Base-by-base conservation (phyloP, 2,113 vertebrate species). In the Ophiodon elongatus region DNA sequence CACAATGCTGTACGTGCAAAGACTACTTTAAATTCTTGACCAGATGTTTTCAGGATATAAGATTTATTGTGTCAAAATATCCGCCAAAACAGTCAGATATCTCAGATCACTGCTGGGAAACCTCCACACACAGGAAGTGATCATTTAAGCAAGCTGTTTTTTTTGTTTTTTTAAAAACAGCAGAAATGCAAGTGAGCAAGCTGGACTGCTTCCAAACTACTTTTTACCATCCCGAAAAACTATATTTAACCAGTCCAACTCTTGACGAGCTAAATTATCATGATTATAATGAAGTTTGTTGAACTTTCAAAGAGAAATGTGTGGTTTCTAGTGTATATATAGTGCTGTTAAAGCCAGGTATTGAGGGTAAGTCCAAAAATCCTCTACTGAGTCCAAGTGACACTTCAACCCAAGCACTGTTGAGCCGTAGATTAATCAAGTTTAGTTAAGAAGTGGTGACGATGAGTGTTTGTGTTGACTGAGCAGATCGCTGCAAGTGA, bases 391-490 rank as follows among this genome's bases (percentile, higher is more conserved):
- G 59, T 25, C 17, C 1, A 19, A 41, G n/a, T 29, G 14, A 45
- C 39, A 39, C 21, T 10, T 6, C 50, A 35, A 62, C 21, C 39
- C 23, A 11, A 52, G 41, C 68, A n/a, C 6, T 0, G 0, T 39
- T 45, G 41, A 65, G 25, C 66, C n/a, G 37, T 7, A 33, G 3
- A 69, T 52, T 6, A 47, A 29, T 63, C 35, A 19, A 19, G n/a
- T 41, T 65, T n/a, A 17, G 45, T 68, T 19, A 19, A 70, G 17
- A 62, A 11, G 29, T 67, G 10, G 6, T 50, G 14, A 79, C 63
- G 56, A 0, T 39, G 21, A 59, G 25, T 65, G 50, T 67, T 72
- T n/a, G 25, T 9, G 27, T 54, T 69, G 75, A 80, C 35, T 43
- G 47, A 63, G 68, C 3, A 2, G 68, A 52, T 8, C 23, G 17